Evolutionary conservation across 2,113 vertebrate species (phyloP), one percentile per base, ranked within the genome.

Genomic region (Cephalopholis sonnerati): DNA sequence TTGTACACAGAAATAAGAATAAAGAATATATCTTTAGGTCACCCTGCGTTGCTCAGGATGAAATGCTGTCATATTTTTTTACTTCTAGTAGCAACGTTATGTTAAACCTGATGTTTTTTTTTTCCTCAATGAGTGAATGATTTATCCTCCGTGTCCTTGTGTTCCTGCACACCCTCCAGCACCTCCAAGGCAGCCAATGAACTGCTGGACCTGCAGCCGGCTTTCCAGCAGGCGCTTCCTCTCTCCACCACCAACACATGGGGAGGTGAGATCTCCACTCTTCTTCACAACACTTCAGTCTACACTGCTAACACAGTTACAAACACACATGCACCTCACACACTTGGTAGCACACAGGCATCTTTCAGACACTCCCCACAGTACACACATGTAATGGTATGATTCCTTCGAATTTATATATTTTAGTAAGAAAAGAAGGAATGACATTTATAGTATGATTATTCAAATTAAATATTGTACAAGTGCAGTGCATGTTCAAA

Each of bases 131-230:
- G 32, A 81, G 44, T 86, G 58, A 79, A 36, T 53, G 44, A 62
- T 64, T 87, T 54, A 9, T 46, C 62, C 18, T 84, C n/a, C 2
- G 2, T 81, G 58, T 22, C 81, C 57, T 58, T 65, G 17, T 81
- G 73, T 16, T 83, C 61, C 53, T 62, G 22, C 41, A 20, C 89
- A 89, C 65, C 90, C 93, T 90, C 20, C 87, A 98, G 97, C 95
- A 95, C 95, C 88, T 96, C 97, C 89, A 98, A 97, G 95, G 94
- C 97, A 94, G 96, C 96, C 93, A 99, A 95, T 82, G 97, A 99
- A 93, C 95, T 99, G 81, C 96, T 99, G 93, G 97, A 99, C 94
- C 95, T 99, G 88, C 97, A 98, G 94, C 97, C 97, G 87, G 95
- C 96, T 72, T 99, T 99, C 95, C 97, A 97, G 89, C 96, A 96